Base-by-base conservation (phyloP, 2,888 invertebrate genomes). In the Aphelenchoides bicaudatus region DNA sequence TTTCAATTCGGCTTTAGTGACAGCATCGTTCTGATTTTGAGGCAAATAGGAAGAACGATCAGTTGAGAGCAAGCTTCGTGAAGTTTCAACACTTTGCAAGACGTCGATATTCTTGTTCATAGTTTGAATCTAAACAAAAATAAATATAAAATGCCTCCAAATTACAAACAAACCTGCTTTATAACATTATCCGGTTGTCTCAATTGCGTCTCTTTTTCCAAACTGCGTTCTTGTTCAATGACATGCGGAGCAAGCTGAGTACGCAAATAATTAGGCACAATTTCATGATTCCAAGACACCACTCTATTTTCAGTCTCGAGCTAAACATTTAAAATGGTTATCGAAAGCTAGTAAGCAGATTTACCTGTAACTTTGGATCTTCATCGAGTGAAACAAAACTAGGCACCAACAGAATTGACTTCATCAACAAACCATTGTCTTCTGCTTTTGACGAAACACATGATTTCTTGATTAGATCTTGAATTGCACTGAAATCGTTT, bases 181-280 rank as follows among this genome's bases (percentile, higher is more conserved):
- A 30, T 39, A 3, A 63, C 37, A 21, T 52, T 38, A 27, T 62
- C 63, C n/a, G 31, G 23, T 16, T 53, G 37, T 46, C 53, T 47
- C 19, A 28, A 31, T 2, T 43, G 34, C 19, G 51, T 29, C 29
- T 68, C 67, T 10, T 19, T 51, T 23, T 68, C 67, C 4, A 67
- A 38, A 21, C 56, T 60, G 27, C 25, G 13, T 21, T 63, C 59
- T 13, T 69, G 63, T n/a, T 52, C 55, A 39, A 63, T 59, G n/a
- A 69, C 58, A 10, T 48, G 56, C 8, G 67, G 68, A 2, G 49
- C 46, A 13, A 70, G 61, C 49, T 68, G 67, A 23, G 70, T 70
- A 10, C 70, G 55, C 39, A 76, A 56, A 53, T 69, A 74, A 47
- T 70, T 70, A 1, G 75, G 76, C 1, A 73, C 72, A 21, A 73